phyloP scores from a whole-genome alignment of 2,888 invertebrate species.

The Lepidocyrtinus sp. region DNA sequence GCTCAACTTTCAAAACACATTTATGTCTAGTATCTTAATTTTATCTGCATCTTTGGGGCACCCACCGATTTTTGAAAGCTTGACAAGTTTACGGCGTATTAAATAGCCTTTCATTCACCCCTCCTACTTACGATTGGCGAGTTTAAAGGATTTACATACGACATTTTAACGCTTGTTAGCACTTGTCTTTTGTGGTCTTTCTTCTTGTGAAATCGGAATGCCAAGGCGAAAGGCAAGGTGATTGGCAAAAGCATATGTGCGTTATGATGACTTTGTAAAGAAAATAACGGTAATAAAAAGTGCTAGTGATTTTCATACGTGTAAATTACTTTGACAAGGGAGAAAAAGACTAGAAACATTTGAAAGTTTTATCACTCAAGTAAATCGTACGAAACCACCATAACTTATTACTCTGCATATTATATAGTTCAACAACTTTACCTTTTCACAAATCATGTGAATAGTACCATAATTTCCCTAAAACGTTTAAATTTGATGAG shows the following conservation, averaged over 20 bases:
- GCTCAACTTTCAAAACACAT: no score
- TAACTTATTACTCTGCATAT: no score
- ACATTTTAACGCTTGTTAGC: constrained; percentile 49
- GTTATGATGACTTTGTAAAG: background rate
- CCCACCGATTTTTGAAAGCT: constrained; percentile 28
- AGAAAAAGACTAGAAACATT: background rate
- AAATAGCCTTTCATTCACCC: background rate
- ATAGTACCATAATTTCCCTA: no score
- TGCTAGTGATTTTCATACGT: background rate
- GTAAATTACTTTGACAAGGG: background rate
- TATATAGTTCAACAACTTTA: no score
- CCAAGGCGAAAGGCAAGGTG: constrained; percentile 38
- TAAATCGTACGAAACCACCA: no score
- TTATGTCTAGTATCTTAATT: no score
- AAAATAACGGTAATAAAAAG: background rate
- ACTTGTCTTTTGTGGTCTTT: constrained; percentile 17
- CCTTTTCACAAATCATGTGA: no score
- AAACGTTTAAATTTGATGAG: no score
- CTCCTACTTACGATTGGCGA: no score
- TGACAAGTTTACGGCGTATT: background rate
- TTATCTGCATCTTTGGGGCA: constrained; percentile 37
- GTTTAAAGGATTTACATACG: background rate
- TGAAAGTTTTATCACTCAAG: no score
- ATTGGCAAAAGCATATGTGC: background rate
- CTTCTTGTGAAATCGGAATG: constrained; percentile 49